Percentiles rank a stretch among this genome's conserved stretches.
phyloP scores from a whole-genome alignment of 2,113 vertebrate species.

The Sakesphorus luctuosus region DNA sequence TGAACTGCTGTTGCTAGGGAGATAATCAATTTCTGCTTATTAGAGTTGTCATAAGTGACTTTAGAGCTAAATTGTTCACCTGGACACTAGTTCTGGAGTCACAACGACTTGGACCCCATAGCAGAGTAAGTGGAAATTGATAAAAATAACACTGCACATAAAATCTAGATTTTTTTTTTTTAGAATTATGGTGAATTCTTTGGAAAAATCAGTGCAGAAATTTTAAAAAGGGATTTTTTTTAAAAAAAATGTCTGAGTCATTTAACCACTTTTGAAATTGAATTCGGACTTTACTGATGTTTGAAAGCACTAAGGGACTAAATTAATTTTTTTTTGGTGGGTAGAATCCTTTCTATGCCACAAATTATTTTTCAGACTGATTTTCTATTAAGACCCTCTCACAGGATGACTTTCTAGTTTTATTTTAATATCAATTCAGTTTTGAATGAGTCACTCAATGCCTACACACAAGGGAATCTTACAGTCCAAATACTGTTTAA shows the following conservation, averaged over 20 bases:
- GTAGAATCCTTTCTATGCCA: neutral
- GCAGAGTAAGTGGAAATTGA: neutral
- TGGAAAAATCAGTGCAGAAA: neutral
- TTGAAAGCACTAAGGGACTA: neutral
- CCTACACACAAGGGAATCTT: slow-evolving; percentile 38
- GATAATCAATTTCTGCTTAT: slow-evolving; percentile 19
- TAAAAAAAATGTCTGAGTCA: neutral
- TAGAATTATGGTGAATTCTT: neutral
- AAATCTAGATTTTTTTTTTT: neutral
- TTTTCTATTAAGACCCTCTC: slow-evolving; percentile 29
- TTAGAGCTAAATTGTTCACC: neutral
- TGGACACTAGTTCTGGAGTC: neutral
- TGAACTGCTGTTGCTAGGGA: neutral
- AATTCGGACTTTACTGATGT: neutral
- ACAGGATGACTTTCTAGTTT: slow-evolving; percentile 30
- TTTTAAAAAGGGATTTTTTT: neutral
- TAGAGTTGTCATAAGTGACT: neutral
- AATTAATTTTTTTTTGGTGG: neutral
- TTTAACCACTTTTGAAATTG: neutral
- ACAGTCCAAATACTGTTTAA: slow-evolving; percentile 62
- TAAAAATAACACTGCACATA: neutral
- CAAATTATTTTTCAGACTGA: neutral
- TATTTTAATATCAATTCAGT: slow-evolving; percentile 59
- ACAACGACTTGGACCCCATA: neutral
- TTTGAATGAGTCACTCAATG: slow-evolving; percentile 53